These are phyloP conservation scores for Centruroides vittatus DNA, from an alignment of 1,140 invertebrate genomes.

Conservation along the genomic window DNA sequence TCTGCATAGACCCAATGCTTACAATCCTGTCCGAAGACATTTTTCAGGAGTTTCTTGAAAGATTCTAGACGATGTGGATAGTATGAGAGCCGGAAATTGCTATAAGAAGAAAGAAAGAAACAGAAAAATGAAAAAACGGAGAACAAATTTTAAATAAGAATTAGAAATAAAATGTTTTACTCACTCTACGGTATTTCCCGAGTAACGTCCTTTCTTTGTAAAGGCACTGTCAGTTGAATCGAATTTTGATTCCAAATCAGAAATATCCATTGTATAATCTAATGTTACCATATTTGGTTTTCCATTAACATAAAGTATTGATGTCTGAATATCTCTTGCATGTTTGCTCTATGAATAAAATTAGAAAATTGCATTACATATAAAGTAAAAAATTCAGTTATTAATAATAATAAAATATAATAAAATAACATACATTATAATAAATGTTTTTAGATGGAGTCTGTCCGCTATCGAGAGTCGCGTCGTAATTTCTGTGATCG, in stretches of 20 bases:
- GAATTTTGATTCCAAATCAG: slow-evolving; percentile 21
- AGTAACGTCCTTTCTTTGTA: slow-evolving; percentile 22
- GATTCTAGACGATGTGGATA: slow-evolving; percentile 59
- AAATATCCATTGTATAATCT: slow-evolving; percentile 55
- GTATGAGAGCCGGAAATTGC: slow-evolving; percentile 68
- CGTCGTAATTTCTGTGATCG: slow-evolving; percentile 76
- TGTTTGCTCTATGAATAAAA: slow-evolving; percentile 47
- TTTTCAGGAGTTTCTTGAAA: slow-evolving; percentile 52
- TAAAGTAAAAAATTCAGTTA: not conserved
- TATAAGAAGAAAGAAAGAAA: slow-evolving; percentile 31
- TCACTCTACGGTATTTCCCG: slow-evolving; percentile 19
- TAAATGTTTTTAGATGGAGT: slow-evolving; percentile 68
- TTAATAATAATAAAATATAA: not conserved
- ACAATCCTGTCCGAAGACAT: slow-evolving; percentile 48
- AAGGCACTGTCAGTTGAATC: slow-evolving; percentile 21
- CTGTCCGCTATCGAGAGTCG: slow-evolving; percentile 52
- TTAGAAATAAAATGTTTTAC: slow-evolving; percentile 1
- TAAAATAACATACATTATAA: slow-evolving; percentile 55
- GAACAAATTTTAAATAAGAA: slow-evolving; percentile 3
- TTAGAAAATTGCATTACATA: too few species aligned
- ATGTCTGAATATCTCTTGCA: slow-evolving; percentile 63
- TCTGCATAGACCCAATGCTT: slow-evolving; percentile 60
- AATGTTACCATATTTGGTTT: slow-evolving; percentile 55
- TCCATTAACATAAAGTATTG: slow-evolving; percentile 56
- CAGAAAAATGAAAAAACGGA: too few species aligned